phyloP scores from a whole-genome alignment of 2,888 invertebrate genomes.

The Eristalis arbustorum region DNA sequence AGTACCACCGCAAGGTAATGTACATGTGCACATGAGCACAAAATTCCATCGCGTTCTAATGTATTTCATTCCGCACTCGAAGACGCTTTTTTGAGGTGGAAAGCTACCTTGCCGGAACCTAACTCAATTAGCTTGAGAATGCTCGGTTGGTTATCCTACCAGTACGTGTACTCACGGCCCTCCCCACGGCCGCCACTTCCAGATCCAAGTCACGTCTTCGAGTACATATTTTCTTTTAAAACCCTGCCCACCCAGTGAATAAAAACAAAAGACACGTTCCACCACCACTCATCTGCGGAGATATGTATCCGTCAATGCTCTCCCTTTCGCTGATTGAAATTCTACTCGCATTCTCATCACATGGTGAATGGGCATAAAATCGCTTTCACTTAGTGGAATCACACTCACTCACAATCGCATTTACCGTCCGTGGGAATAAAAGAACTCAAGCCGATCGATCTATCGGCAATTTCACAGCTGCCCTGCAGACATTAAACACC shows the following conservation, averaged over 20 bases:
- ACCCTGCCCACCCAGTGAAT: neutral
- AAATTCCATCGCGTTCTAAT: neutral
- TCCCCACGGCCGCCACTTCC: too few species aligned
- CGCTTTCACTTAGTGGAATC: slow-evolving; percentile 52
- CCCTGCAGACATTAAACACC: slow-evolving; percentile 22
- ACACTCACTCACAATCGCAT: neutral
- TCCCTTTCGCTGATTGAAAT: slow-evolving; percentile 27
- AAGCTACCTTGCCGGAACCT: neutral
- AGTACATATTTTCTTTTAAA: neutral
- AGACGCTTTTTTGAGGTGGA: too few species aligned
- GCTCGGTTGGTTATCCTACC: neutral
- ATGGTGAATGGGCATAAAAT: slow-evolving; percentile 38
- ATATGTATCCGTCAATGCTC: slow-evolving; percentile 7
- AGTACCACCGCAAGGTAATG: slow-evolving; percentile 42
- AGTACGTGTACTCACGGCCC: too few species aligned
- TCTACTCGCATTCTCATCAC: slow-evolving; percentile 46
- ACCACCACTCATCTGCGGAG: slow-evolving; percentile 2
- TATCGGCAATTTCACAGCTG: neutral
- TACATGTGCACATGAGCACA: neutral
- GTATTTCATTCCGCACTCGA: neutral
- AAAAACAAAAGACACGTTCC: neutral
- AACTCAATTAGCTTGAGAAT: neutral
- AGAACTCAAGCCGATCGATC: slow-evolving; percentile 9
- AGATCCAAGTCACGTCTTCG: neutral
- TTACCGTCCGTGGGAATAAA: slow-evolving; percentile 25